Evolutionary conservation across 2,797 vertebrate species (phyloP).

Genomic region (Apodemus agrarius): DNA sequence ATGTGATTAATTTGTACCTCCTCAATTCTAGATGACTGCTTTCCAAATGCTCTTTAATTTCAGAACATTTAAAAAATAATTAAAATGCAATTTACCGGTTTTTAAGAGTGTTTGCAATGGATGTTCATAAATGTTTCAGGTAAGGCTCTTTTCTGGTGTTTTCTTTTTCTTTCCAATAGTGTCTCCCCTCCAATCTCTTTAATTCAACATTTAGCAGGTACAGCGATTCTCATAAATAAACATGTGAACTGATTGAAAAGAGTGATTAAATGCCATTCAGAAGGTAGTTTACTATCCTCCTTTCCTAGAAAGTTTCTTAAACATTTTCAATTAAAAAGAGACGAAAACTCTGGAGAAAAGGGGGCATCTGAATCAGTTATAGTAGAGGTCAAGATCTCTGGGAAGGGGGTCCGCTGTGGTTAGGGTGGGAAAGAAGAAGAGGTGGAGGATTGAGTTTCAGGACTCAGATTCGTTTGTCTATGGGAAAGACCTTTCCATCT

Average conservation of each 20-base stretch:
- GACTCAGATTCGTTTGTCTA: constrained; percentile 42
- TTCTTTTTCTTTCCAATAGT: constrained; percentile 51
- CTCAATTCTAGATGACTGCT: constrained; percentile 73
- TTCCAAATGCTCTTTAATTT: constrained; percentile 80
- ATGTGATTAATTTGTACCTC: constrained; percentile 73
- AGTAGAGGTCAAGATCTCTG: neutral
- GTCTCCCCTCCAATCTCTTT: constrained; percentile 64
- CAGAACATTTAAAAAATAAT: constrained; percentile 78
- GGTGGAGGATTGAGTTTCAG: neutral
- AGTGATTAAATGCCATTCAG: constrained; percentile 67
- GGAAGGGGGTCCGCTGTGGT: neutral
- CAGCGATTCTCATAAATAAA: constrained; percentile 74
- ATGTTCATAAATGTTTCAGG: constrained; percentile 76
- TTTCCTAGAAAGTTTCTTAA: constrained; percentile 69
- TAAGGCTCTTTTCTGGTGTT: constrained; percentile 50
- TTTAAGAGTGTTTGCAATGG: constrained; percentile 72
- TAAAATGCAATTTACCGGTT: constrained; percentile 74
- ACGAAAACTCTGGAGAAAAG: constrained; percentile 12
- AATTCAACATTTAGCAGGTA: constrained; percentile 70
- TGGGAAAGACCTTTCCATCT: constrained; percentile 66
- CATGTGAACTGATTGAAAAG: constrained; percentile 72
- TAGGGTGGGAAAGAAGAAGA: neutral
- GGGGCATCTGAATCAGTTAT: constrained; percentile 2
- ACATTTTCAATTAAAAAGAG: constrained; percentile 60
- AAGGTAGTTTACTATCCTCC: constrained; percentile 53